phyloP scores from a whole-genome alignment of 2,113 vertebrate genomes.

The Megalops atlanticus region DNA sequence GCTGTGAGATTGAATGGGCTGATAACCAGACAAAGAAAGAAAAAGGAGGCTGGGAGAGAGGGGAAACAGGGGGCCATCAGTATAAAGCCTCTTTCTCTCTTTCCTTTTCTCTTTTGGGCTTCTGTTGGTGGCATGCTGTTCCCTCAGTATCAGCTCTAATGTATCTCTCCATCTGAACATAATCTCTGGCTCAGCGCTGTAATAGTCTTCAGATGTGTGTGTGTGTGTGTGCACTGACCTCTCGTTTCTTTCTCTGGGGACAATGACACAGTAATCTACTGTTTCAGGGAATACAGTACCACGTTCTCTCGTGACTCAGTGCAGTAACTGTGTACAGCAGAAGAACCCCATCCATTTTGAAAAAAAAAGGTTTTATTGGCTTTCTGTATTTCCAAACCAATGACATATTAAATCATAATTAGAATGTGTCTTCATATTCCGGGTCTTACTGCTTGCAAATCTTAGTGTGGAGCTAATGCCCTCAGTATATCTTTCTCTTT shows the following conservation, averaged over 20 bases:
- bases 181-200: not conserved
- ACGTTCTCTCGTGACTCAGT: not conserved
- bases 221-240: not conserved
- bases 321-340: not conserved
- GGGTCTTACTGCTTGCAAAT: not conserved
- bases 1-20: slow-evolving; percentile 23
- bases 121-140: not conserved
- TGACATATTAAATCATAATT: not conserved
- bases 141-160: not conserved
- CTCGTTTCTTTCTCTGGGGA: not conserved
- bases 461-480: not conserved
- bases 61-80: not conserved
- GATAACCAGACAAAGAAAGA: slow-evolving; percentile 32
- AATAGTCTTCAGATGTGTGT: not conserved
- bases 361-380: not conserved
- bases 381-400: not conserved
- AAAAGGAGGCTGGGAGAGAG: not conserved
- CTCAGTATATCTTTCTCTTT: not conserved
- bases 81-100: slow-evolving; percentile 17
- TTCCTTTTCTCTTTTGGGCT: not conserved
- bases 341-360: not conserved
- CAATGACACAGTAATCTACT: not conserved
- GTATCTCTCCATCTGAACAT: not conserved
- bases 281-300: slow-evolving; percentile 5
- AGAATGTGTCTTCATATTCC: not conserved